phyloP scores from a whole-genome alignment of 2,797 vertebrate genomes.

The Tachyglossus aculeatus region DNA sequence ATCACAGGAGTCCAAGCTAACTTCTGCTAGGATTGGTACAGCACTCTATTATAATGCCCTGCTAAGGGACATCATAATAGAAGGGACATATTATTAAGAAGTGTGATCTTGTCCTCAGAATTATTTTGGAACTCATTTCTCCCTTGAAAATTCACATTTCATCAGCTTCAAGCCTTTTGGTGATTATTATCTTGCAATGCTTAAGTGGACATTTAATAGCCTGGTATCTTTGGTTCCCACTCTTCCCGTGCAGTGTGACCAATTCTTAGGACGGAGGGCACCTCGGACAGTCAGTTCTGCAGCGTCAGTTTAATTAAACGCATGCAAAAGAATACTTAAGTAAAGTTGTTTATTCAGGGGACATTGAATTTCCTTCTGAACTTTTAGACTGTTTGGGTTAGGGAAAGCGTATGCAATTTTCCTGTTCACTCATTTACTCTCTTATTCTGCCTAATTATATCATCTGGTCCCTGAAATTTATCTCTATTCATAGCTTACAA shows the following conservation, averaged over 20 bases:
- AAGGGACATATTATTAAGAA: too few species aligned
- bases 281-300: background rate
- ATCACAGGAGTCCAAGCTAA: too few species aligned
- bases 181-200: background rate
- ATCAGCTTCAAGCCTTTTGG: background rate
- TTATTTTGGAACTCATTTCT: background rate
- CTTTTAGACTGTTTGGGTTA: background rate
- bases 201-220: too few species aligned
- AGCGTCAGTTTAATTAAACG: background rate
- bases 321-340: background rate
- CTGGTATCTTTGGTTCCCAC: too few species aligned
- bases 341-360: background rate
- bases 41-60: too few species aligned
- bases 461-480: fast-evolving
- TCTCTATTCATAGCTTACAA: background rate
- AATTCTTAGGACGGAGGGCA: background rate
- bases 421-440: background rate
- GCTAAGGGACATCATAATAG: too few species aligned
- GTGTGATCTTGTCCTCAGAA: background rate
- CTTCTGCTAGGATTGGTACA: too few species aligned
- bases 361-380: background rate
- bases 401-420: background rate
- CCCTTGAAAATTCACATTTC: background rate
- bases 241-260: background rate
- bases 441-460: background rate